phyloP scores from a whole-genome alignment of 2,113 vertebrate species.

The Notechis scutatus region DNA sequence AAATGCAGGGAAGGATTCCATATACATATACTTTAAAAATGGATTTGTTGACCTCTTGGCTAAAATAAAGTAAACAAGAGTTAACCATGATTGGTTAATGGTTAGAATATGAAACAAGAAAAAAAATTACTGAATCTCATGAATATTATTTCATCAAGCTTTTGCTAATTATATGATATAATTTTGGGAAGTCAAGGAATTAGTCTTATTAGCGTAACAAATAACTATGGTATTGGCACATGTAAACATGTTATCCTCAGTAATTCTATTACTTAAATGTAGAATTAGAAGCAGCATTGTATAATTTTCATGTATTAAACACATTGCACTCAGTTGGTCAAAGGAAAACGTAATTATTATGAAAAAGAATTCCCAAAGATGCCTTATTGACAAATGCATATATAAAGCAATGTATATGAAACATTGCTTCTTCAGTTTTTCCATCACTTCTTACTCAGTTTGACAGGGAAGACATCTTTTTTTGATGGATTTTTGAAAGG shows the following conservation, averaged over 20 bases:
- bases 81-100: not conserved
- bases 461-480: not conserved
- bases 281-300: not conserved
- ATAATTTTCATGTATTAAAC: not conserved
- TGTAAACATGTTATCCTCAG: not conserved
- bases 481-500: not conserved
- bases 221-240: not conserved
- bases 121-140: slow-evolving; percentile 19
- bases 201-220: not conserved
- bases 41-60: not conserved
- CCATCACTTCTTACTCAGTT: not conserved
- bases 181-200: not conserved
- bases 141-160: slow-evolving; percentile 14
- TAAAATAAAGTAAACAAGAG: not conserved
- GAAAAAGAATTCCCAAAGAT: not conserved
- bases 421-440: not conserved
- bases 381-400: slow-evolving; percentile 1
- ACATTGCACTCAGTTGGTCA: not conserved
- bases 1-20: slow-evolving; percentile 2
- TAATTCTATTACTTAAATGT: slow-evolving; percentile 3
- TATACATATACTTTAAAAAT: not conserved
- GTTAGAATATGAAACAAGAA: not conserved
- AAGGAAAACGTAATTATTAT: not conserved
- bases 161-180: not conserved
- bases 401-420: slow-evolving; percentile 26